Evolutionary conservation across 2,888 invertebrate species (phyloP).

Genomic region (Leucoma salicis): DNA sequence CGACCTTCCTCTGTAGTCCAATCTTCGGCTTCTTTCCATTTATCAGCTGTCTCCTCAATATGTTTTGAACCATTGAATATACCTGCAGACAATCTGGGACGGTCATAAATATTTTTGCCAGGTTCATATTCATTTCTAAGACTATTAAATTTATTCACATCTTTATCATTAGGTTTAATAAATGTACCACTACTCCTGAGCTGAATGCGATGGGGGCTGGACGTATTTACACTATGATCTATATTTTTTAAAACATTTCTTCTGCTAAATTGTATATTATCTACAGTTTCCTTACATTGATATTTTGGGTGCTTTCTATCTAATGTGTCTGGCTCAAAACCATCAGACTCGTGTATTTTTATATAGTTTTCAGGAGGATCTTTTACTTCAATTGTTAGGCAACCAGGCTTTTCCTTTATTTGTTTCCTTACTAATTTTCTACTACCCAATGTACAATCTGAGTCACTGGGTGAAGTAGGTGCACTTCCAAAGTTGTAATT

Average conservation of each 20-base stretch:
- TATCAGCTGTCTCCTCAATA: conserved; percentile 49
- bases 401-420: conserved; percentile 86
- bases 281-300: conserved; percentile 44
- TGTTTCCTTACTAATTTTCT: conserved; percentile 80
- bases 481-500: conserved; percentile 85
- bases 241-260: conserved; percentile 59
- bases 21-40: conserved; percentile 55
- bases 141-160: conserved; percentile 83
- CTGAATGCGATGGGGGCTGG: conserved; percentile 81
- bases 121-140: conserved; percentile 89
- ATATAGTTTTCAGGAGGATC: conserved; percentile 90
- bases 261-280: conserved; percentile 57
- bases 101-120: conserved; percentile 71
- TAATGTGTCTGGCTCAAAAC: conserved; percentile 92
- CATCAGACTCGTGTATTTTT: conserved; percentile 89
- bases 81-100: conserved; percentile 56
- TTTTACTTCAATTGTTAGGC: conserved; percentile 91
- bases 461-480: conserved; percentile 82
- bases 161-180: conserved; percentile 72
- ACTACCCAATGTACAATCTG: conserved; percentile 78
- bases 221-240: conserved; percentile 41
- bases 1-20: conserved; percentile 82
- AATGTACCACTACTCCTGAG: conserved; percentile 88
- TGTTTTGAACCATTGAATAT: conserved; percentile 57
- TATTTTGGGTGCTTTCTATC: conserved; percentile 87